A percentile compares a stretch with the other conserved stretches of the same genome.
Conservation (phyloP, 2,797 vertebrate species). For the Typhlichthys subterraneus region DNA sequence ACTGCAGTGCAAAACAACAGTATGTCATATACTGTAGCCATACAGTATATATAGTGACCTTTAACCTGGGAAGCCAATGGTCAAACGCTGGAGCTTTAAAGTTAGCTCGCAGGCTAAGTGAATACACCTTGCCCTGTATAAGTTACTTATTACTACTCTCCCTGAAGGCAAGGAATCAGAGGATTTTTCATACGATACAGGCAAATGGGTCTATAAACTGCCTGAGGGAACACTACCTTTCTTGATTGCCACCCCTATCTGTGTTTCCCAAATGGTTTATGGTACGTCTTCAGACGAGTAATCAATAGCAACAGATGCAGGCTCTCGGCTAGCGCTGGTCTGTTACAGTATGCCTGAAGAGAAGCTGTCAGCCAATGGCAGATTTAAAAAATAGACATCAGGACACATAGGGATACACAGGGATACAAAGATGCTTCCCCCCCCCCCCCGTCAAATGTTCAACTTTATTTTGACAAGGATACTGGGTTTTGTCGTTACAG, state of each 20-base stretch:
- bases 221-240: conserved; percentile 72
- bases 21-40: conserved; percentile 45
- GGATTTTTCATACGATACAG: conserved; percentile 71
- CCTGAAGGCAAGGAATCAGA: conserved; percentile 56
- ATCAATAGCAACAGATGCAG: conserved; percentile 81
- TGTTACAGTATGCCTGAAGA: conserved; percentile 61
- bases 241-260: conserved; percentile 75
- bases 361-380: conserved; percentile 65
- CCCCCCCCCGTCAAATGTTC: conserved; percentile 26
- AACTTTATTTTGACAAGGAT: conserved; percentile 10
- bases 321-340: conserved; percentile 54
- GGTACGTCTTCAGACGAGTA: conserved; percentile 72
- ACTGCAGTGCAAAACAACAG: conserved; percentile 46
- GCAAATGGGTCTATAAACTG: conserved; percentile 77
- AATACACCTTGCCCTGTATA: conserved; percentile 36
- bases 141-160: conserved; percentile 51
- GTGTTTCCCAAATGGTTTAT: conserved; percentile 78
- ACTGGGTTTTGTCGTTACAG: background rate
- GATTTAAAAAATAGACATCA: conserved; percentile 63
- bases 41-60: conserved; percentile 48
- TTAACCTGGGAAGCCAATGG: conserved; percentile 48
- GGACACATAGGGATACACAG: conserved; percentile 53
- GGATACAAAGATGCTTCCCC: conserved; percentile 54
- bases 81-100: conserved; percentile 48
- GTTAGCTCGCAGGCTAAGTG: conserved; percentile 40